Evolutionary conservation across 2,797 vertebrate genomes (phyloP), one percentile per base, ranked within the genome.

Genomic region (Perodicticus potto): DNA sequence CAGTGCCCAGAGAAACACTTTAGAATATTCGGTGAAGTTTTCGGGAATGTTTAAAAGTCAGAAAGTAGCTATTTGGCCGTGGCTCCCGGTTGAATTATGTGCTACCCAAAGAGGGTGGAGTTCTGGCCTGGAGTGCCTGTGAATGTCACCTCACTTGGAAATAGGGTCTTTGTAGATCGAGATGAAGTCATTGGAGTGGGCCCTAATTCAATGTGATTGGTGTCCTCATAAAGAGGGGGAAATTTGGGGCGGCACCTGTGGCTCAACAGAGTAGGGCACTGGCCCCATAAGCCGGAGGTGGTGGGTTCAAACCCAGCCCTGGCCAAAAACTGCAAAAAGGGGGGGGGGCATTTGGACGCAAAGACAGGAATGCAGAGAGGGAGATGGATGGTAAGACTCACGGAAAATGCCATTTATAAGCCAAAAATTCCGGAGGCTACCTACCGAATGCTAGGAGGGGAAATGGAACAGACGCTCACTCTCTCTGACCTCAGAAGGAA

Each of bases 361-460:
- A 34, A 43, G 72, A 84, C 72, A 63, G 78, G 77, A 55, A 45
- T 0, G 0, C 17, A 45, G 1, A 0, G 9, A 61, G 7, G 43
- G 37, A 43, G 27, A 34, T 16, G 20, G 25, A 27, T 2, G 7
- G 20, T 53, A 17, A n/a, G 69, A 10, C n/a, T 40, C 2, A 0
- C 2, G 11, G 43, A 22, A 49, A n/a, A 32, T 1, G 80, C 13
- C 2, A 1, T 40, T 49, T 27, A 19, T 20, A n/a, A 84, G 93
- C 69, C 11, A 3, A 1, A 45, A 55, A 17, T 0, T 5, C 29
- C n/a, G 1, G 2, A 40, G n/a, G n/a, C 67, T 43, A 20, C 13
- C 49, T 53, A 22, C 74, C 0, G 5, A 32, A 20, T 37, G 34
- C 78, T 20, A 5, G n/a, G 5, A 43, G 10, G 32, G 32, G 19